A percentile compares a stretch with the other conserved stretches of the same genome.
Conservation (phyloP, 1,140 invertebrate species). For the Pentalonia nigronervosa region DNA sequence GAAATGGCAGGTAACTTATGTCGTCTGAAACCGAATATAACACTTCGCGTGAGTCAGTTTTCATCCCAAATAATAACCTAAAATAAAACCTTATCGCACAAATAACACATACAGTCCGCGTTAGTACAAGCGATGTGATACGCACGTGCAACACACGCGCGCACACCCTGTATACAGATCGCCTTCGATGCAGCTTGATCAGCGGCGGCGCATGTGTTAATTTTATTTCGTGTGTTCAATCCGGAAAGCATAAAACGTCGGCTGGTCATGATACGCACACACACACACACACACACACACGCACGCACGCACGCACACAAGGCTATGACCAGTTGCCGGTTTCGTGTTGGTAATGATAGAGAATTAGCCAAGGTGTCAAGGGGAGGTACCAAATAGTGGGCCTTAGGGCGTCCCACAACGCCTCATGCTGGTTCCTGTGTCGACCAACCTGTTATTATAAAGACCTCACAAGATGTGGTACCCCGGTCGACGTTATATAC, state of each 20-base stretch:
- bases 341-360: conserved; percentile 54
- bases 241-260: conserved; percentile 51
- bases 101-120: not conserved
- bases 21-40: too few relatives aligned
- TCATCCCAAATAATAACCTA: too few relatives aligned
- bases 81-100: too few relatives aligned
- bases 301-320: conserved; percentile 5
- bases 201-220: conserved; percentile 32
- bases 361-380: conserved; percentile 58
- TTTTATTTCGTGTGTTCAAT: conserved; percentile 46
- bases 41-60: too few relatives aligned
- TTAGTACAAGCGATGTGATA: too few relatives aligned
- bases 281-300: conserved; percentile 21
- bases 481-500: conserved; percentile 21
- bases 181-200: not conserved
- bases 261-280: conserved; percentile 34
- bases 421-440: conserved; percentile 54
- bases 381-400: conserved; percentile 55
- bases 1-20: too few relatives aligned
- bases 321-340: conserved; percentile 48
- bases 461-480: conserved; percentile 57
- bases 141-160: not conserved
- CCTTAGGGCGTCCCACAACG: conserved; percentile 55
- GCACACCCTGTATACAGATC: not conserved
- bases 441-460: conserved; percentile 56